phyloP scores from a whole-genome alignment of 2,888 invertebrate species.

The Aphidius colemani region DNA sequence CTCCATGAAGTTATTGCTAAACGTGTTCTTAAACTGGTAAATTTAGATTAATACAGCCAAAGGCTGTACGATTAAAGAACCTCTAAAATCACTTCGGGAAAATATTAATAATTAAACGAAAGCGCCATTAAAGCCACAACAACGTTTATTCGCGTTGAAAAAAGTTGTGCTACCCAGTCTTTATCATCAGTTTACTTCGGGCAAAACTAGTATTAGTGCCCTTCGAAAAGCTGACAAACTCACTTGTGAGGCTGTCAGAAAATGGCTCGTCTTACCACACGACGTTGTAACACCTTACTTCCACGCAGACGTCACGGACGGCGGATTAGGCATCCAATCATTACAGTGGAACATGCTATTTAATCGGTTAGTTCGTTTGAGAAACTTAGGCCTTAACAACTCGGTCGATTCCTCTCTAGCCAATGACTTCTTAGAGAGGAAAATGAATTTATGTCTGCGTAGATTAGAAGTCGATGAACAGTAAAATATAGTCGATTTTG shows the following conservation, averaged over 20 bases:
- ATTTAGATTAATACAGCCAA: conserved; percentile 20
- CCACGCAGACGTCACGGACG: conserved; percentile 22
- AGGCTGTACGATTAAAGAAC: background rate
- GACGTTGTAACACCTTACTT: conserved; percentile 28
- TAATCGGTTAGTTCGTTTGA: background rate
- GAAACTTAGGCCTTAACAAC: background rate
- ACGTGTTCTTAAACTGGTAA: no score
- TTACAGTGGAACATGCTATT: conserved; percentile 23
- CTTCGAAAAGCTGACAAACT: background rate
- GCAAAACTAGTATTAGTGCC: background rate
- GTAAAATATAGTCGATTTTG: no score
- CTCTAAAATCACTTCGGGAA: background rate
- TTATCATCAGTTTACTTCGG: background rate
- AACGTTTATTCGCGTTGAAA: conserved; percentile 10
- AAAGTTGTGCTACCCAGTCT: conserved; percentile 20
- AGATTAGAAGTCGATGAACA: no score
- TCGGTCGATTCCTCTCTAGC: no score
- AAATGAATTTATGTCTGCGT: no score
- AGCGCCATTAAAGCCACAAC: conserved; percentile 30
- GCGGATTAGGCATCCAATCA: conserved; percentile 23
- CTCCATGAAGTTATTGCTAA: no score
- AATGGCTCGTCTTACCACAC: conserved; percentile 23
- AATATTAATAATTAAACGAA: background rate
- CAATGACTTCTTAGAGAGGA: conserved; percentile 31
- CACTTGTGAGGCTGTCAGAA: conserved; percentile 6